Base-by-base conservation (phyloP, 2,113 vertebrate genomes). In the Corythaeola cristata region DNA sequence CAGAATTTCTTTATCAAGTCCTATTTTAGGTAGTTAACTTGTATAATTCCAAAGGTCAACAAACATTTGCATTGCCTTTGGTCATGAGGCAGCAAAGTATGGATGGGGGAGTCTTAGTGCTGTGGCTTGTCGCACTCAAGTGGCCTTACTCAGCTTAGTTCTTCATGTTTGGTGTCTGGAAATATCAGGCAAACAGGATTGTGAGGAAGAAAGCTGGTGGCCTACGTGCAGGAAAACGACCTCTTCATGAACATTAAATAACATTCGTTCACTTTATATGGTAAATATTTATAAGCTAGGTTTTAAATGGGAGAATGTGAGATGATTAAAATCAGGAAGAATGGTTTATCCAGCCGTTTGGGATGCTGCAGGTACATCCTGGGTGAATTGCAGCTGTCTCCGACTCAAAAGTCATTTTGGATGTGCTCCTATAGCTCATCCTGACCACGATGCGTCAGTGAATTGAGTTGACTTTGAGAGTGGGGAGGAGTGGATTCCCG, bases 51-150 rank as follows among this genome's bases (percentile, higher is more conserved):
- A 56, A 52, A 94, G 72, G 72, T 84, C 59, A 17, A 4, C 39
- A 74, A 39, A 3, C 0, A 0, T 39, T 74, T 17, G 50, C 6
- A 2, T 59, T 62, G 33, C 41, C n/a, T 50, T 32, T 0, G 2
- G 41, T 17, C 45, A 17, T 28, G 49, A 26, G 33, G 12, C 64
- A 68, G 63, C 67, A 47, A 15, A 55, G 63, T 3, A 0, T 9
- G 3, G 53, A 9, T 20, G 55, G 21, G 47, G 45, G 18, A n/a
- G n/a, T 39, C 20, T 27, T 32, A 45, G 53, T 30, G 3, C 77
- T 24, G 60, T 24, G 32, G 2, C 15, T 58, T 45, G 7, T 85
- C 5, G 1, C 12, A 3, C 12, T 30, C 1, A 15, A 30, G 41
- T 59, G 32, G 12, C 62, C 14, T 68, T 63, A 35, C 72, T 64